A percentile compares a stretch with the other conserved stretches of the same genome.
Evolutionary conservation across 2,113 vertebrate species (phyloP).

Genomic region (Nymphicus hollandicus): DNA sequence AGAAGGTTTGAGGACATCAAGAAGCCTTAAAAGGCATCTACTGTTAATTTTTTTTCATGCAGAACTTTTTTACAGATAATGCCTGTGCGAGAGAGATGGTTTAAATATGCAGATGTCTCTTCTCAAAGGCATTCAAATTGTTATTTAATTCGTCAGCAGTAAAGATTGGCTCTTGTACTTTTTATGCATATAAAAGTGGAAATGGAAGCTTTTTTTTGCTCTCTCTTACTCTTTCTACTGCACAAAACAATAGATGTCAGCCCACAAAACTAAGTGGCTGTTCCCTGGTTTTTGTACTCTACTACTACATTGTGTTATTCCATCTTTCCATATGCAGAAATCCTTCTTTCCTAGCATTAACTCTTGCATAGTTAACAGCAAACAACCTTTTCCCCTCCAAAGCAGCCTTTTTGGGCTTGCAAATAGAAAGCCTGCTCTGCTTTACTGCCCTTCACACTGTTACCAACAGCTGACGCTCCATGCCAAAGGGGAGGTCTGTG

Average conservation of each 20-base stretch:
- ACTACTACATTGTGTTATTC: background rate
- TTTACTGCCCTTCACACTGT: background rate
- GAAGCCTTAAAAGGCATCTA: conserved; percentile 47
- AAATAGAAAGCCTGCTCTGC: background rate
- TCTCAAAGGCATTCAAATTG: conserved; percentile 54
- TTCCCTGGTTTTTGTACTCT: background rate
- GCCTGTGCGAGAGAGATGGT: conserved; percentile 1
- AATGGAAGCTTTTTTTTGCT: background rate
- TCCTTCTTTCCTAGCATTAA: background rate
- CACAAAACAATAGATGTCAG: conserved; percentile 50
- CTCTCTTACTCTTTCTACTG: background rate
- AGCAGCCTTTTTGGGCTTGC: background rate
- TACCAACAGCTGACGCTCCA: background rate
- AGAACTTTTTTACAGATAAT: conserved; percentile 56
- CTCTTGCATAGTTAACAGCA: background rate
- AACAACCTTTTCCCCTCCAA: background rate
- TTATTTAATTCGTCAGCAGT: conserved; percentile 56
- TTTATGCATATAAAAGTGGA: conserved; percentile 16
- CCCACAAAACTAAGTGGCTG: conserved; percentile 1
- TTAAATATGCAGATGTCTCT: conserved; percentile 55
- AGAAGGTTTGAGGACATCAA: conserved; percentile 11
- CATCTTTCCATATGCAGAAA: background rate
- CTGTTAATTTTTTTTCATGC: conserved; percentile 36
- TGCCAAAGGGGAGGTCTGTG: background rate
- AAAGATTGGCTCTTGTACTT: conserved; percentile 6